Percentiles rank a stretch among this genome's conserved stretches.
These are phyloP conservation scores for Etheostoma perlongum DNA, from an alignment of 2,797 vertebrate genomes.

Conservation along the genomic window DNA sequence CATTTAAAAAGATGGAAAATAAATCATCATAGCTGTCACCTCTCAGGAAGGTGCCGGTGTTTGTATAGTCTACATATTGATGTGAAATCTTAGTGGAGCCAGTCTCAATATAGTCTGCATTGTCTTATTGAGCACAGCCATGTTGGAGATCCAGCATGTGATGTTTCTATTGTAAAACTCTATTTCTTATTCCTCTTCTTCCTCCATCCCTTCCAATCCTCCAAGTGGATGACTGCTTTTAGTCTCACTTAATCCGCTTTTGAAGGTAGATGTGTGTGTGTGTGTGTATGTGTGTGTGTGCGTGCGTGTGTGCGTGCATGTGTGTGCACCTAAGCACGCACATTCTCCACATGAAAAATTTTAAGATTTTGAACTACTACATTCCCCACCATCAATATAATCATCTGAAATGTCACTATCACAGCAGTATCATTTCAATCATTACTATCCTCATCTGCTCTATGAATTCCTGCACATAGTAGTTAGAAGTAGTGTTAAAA, in stretches of 20 bases:
- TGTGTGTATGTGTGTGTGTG: neutral
- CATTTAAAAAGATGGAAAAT: slow-evolving; percentile 43
- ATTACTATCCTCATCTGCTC: neutral
- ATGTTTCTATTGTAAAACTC: slow-evolving; percentile 29
- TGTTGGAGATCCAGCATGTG: slow-evolving; percentile 12
- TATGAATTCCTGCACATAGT: neutral
- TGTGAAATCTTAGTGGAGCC: slow-evolving; percentile 20
- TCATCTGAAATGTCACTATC: neutral
- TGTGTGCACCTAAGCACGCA: neutral
- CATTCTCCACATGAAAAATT: neutral
- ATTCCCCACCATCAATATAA: neutral
- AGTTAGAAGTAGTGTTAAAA: neutral
- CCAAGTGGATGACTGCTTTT: slow-evolving; percentile 56
- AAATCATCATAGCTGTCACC: slow-evolving; percentile 29
- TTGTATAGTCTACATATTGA: slow-evolving; percentile 1
- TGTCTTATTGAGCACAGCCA: slow-evolving; percentile 12
- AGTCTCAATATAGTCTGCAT: slow-evolving; percentile 8
- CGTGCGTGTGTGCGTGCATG: neutral
- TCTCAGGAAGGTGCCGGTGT: neutral
- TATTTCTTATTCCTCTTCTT: slow-evolving; percentile 25
- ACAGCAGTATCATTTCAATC: neutral
- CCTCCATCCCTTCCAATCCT: slow-evolving; percentile 20
- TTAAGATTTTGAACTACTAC: neutral
- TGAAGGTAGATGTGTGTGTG: slow-evolving; percentile 14
- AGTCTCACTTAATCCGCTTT: slow-evolving; percentile 49